phyloP scores from a whole-genome alignment of 2,888 invertebrate genomes.

The Barypeithes pellucidus region DNA sequence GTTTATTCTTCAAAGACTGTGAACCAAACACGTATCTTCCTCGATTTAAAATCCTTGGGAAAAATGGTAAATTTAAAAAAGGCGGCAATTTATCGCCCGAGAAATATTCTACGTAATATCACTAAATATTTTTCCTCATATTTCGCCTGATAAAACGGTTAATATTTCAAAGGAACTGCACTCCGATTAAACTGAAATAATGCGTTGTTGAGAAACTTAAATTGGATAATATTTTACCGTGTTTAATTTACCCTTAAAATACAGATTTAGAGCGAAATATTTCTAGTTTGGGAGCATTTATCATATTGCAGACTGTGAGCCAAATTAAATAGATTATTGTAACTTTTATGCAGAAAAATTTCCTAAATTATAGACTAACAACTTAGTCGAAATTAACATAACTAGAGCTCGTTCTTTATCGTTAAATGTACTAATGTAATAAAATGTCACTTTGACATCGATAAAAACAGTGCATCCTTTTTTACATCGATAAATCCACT shows the following conservation, averaged over 20 bases:
- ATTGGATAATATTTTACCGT: slow-evolving; percentile 13
- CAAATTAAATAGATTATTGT: background rate
- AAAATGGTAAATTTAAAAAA: background rate
- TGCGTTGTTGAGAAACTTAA: slow-evolving; percentile 13
- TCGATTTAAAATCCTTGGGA: too few species aligned
- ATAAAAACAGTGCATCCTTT: too few species aligned
- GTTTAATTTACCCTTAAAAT: slow-evolving; percentile 5
- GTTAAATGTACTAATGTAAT: too few species aligned
- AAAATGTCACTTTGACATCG: too few species aligned
- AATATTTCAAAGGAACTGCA: slow-evolving; percentile 11
- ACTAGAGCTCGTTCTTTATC: too few species aligned
- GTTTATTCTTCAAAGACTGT: too few species aligned
- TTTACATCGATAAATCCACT: too few species aligned
- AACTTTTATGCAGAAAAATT: too few species aligned
- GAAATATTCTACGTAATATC: slow-evolving; percentile 5
- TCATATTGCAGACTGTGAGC: too few species aligned
- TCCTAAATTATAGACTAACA: too few species aligned
- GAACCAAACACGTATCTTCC: too few species aligned
- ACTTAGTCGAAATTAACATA: too few species aligned
- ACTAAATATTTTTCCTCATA: slow-evolving; percentile 14
- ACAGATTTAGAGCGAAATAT: background rate
- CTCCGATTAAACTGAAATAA: slow-evolving; percentile 10
- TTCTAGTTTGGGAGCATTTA: background rate
- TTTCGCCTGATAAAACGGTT: slow-evolving; percentile 11
- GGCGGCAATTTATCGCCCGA: background rate